phyloP scores from a whole-genome alignment of 2,797 vertebrate species.

The Nyctalus aviator region DNA sequence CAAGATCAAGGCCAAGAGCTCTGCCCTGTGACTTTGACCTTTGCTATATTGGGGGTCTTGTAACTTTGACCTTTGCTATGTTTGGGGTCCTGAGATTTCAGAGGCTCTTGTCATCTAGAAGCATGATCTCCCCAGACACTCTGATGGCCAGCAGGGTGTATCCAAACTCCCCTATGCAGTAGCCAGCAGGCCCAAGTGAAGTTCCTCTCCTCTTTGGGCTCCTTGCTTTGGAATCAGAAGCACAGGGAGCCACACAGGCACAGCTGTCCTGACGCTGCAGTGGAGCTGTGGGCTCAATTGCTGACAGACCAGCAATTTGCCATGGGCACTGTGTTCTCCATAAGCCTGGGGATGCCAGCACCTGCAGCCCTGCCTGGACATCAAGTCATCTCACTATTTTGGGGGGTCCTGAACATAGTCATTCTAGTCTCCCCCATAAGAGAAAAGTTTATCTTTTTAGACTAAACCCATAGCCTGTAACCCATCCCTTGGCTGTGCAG shows the following conservation, averaged over 20 bases:
- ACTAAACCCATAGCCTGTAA: not conserved
- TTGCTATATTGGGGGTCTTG: not conserved
- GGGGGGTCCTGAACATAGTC: not conserved
- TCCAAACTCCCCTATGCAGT: not conserved
- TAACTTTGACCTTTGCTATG: not conserved
- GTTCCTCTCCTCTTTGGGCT: not conserved
- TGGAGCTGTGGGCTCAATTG: not conserved
- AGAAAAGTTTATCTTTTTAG: not conserved
- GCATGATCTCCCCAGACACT: not conserved
- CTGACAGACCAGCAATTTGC: not conserved
- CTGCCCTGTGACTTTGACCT: not conserved
- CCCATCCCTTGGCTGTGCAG: not conserved
- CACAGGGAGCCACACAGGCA: accelerated
- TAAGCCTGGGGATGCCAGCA: not conserved
- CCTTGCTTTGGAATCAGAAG: not conserved
- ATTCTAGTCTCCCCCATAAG: not conserved
- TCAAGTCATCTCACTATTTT: not conserved
- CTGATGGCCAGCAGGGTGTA: not conserved
- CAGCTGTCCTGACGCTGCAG: not conserved
- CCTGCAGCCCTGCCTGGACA: not conserved
- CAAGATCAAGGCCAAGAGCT: not conserved
- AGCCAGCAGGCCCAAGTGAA: not conserved
- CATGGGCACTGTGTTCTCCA: not conserved
- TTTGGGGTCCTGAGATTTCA: not conserved
- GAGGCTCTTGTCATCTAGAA: not conserved